Evolutionary conservation across 2,113 vertebrate genomes (phyloP), one percentile per base, ranked within the genome.

Genomic region (Sialia sialis): DNA sequence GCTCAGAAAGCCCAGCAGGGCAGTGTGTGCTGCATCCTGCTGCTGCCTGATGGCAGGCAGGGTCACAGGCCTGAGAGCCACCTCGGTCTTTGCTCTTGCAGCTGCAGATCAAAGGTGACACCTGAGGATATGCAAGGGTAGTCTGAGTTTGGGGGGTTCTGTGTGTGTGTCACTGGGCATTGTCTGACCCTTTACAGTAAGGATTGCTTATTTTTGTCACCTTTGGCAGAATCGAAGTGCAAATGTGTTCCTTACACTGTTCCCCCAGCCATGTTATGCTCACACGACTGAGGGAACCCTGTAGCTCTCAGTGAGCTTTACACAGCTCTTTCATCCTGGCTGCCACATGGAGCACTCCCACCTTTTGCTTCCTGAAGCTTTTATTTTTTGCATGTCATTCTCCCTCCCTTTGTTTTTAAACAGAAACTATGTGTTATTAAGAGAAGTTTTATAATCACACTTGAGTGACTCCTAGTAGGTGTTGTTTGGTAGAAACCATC

Each of bases 41-140:
- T 70, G 36, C 2, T 13, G 0, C 5, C 49, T 15, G 20, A 1
- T 3, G 6, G 0, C 46, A 39, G 43, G 4, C 25, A 10, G n/a
- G 39, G 38, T 6, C 26, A 38, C 69, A 48, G 29, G 43, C 1
- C 82, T 27, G 34, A 44, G 66, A 68, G 8, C 16, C 63, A 27
- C 0, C 34, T 43, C 7, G 0, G 11, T 26, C 29, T 78, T 16
- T 72, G 62, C 29, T 59, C 10, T 1, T 5, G 5, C 38, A 55
- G 27, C 30, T 56, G 69, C 54, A 43, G 4, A 12, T 41, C 36
- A 10, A 32, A 14, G 52, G 19, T 15, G 72, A 14, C 18, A n/a
- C 4, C 20, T 27, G 34, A 36, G 44, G 16, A 16, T 41, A 44
- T 22, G 15, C 0, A 5, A 48, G 55, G 16, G 6, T 3, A 10